Percentiles rank a stretch among this genome's conserved stretches.
phyloP scores from a whole-genome alignment of 2,113 vertebrate genomes.

The Tetrax tetrax region DNA sequence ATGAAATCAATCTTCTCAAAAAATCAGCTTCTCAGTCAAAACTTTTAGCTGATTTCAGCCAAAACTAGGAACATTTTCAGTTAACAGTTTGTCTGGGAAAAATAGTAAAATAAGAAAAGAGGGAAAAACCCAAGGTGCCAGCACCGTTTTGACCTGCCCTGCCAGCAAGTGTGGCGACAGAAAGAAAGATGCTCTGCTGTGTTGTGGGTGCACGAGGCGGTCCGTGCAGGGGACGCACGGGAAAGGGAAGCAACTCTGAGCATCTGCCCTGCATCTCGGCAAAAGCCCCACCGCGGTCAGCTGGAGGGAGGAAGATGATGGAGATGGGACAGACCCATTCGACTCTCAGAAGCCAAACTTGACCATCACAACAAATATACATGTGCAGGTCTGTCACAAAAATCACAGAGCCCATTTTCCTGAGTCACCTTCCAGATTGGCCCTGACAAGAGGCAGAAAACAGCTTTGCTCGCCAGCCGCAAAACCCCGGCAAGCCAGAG shows the following conservation, averaged over 20 bases:
- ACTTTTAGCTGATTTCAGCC: not conserved
- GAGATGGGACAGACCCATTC: rapidly evolving
- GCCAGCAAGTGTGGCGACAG: not conserved
- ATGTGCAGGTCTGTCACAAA: not conserved
- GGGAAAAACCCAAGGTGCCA: not conserved
- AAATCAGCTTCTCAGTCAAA: not conserved
- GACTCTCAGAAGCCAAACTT: not conserved
- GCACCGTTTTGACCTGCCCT: not conserved
- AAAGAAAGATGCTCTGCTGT: not conserved
- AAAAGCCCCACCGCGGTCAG: rapidly evolving
- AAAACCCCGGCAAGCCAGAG: not conserved
- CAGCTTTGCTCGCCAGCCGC: not conserved
- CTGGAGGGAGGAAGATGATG: not conserved
- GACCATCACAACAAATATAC: not conserved
- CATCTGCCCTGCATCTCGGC: not conserved
- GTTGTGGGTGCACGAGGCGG: rapidly evolving
- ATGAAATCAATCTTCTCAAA: not conserved
- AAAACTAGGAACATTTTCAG: not conserved
- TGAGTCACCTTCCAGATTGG: not conserved
- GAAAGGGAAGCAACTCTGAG: not conserved
- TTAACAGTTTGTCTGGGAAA: not conserved
- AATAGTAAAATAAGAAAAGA: not conserved
- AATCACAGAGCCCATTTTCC: not conserved
- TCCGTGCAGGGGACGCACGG: not conserved
- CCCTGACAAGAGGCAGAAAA: not conserved